Percentiles rank a stretch among this genome's conserved stretches.
Conservation (phyloP, 2,888 invertebrate genomes). For the Oscheius sp. region DNA sequence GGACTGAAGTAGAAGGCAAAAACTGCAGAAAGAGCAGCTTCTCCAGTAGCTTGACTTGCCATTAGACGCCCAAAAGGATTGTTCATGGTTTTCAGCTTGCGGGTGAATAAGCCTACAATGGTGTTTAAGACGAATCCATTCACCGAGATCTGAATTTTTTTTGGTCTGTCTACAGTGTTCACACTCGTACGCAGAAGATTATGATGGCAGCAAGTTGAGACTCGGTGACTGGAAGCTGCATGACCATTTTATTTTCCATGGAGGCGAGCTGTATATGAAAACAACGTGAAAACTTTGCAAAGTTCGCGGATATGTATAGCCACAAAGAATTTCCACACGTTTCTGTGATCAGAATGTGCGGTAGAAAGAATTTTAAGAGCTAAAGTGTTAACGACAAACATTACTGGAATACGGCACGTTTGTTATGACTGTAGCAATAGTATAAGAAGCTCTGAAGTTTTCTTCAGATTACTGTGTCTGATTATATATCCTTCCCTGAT, state of each 20-base stretch:
- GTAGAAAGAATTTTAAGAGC: too few relatives aligned
- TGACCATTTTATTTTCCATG: background rate
- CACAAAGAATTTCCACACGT: too few relatives aligned
- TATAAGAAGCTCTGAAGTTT: too few relatives aligned
- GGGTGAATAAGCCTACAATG: constrained; percentile 22
- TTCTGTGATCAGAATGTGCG: too few relatives aligned
- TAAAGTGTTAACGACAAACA: too few relatives aligned
- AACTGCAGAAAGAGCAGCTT: constrained; percentile 26
- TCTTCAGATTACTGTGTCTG: too few relatives aligned
- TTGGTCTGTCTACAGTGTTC: background rate
- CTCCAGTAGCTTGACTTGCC: constrained; percentile 35
- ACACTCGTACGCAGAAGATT: constrained; percentile 2
- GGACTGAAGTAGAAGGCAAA: constrained; percentile 39
- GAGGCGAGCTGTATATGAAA: too few relatives aligned
- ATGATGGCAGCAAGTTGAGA: constrained; percentile 18
- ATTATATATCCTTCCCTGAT: too few relatives aligned
- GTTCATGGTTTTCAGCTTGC: constrained; percentile 25
- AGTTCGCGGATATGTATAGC: too few relatives aligned
- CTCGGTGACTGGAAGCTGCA: constrained; percentile 5
- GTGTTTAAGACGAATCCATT: constrained; percentile 14
- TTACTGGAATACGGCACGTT: too few relatives aligned
- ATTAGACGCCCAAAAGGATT: constrained; percentile 36
- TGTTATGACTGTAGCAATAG: too few relatives aligned
- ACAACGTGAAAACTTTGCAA: too few relatives aligned
- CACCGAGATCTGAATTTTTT: constrained; percentile 18